Evolutionary conservation across 2,888 invertebrate species (phyloP).

Genomic region (Chrysina gloriosa): DNA sequence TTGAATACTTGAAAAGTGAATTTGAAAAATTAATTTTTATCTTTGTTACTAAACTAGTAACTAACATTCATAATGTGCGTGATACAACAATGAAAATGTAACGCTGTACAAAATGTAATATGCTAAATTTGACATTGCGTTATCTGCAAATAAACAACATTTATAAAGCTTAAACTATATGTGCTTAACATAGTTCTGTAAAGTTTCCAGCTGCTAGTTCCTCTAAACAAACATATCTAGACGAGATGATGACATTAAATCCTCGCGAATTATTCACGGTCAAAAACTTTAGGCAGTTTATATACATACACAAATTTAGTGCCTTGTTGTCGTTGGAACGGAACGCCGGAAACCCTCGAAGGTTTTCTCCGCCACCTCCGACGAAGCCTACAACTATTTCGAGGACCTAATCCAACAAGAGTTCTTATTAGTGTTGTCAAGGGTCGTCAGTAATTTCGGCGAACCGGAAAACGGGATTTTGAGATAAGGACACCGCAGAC

Average conservation of each 20-base stretch:
- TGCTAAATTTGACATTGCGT: not conserved
- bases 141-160: conserved; percentile 17
- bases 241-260: conserved; percentile 31
- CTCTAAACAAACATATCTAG: conserved; percentile 32
- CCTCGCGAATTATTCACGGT: conserved; percentile 36
- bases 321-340: conserved; percentile 24
- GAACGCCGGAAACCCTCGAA: conserved; percentile 11
- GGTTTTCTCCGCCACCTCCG: conserved; percentile 18
- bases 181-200: not conserved
- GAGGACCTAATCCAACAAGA: conserved; percentile 38
- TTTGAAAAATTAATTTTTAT: too few species aligned
- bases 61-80: too few species aligned
- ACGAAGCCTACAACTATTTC: conserved; percentile 28
- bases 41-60: too few species aligned
- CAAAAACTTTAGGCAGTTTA: conserved; percentile 36
- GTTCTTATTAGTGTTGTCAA: conserved; percentile 36
- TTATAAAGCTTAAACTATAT: conserved; percentile 10
- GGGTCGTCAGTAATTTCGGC: conserved; percentile 36
- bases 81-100: too few species aligned
- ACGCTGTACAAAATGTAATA: too few species aligned
- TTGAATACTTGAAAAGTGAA: too few species aligned
- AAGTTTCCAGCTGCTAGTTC: conserved; percentile 21
- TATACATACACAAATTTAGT: conserved; percentile 26
- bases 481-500: conserved; percentile 28
- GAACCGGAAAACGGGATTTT: conserved; percentile 33